These are phyloP conservation scores for Drosophila flavopinicola DNA, from an alignment of 2,888 invertebrate genomes.

Conservation along the genomic window DNA sequence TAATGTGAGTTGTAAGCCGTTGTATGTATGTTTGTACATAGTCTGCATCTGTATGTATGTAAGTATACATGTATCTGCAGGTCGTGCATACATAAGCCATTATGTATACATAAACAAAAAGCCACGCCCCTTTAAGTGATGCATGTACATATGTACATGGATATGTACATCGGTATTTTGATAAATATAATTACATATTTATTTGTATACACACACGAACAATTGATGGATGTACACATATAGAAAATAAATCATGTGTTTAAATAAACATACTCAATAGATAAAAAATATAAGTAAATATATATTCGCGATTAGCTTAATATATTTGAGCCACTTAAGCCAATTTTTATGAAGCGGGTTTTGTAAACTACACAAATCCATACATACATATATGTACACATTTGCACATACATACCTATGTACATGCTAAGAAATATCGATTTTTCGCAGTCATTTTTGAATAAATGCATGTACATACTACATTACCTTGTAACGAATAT, in stretches of 20 bases:
- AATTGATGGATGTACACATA: conserved; percentile 15
- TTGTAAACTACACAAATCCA: conserved; percentile 1
- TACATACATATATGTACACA: conserved; percentile 17
- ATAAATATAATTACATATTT: no score
- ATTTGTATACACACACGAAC: neutral
- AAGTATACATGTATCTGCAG: no score
- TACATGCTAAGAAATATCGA: conserved; percentile 54
- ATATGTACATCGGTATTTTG: neutral
- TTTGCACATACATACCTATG: conserved; percentile 20
- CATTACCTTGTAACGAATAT: neutral
- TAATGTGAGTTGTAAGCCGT: no score
- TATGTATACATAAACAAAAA: conserved; percentile 1
- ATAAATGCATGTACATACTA: conserved; percentile 11
- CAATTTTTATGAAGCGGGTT: conserved; percentile 7
- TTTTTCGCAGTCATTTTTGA: conserved; percentile 48
- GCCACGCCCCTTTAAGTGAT: conserved; percentile 9
- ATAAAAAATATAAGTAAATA: neutral
- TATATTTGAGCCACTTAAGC: neutral
- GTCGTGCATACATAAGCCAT: no score
- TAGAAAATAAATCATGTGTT: neutral
- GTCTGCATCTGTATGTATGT: neutral
- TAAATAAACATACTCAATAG: no score
- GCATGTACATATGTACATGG: conserved; percentile 6
- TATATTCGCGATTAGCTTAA: neutral
- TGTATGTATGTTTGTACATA: neutral